Evolutionary conservation across 2,888 invertebrate species (phyloP), one percentile per base, ranked within the genome.

Genomic region (Leuctra nigra): DNA sequence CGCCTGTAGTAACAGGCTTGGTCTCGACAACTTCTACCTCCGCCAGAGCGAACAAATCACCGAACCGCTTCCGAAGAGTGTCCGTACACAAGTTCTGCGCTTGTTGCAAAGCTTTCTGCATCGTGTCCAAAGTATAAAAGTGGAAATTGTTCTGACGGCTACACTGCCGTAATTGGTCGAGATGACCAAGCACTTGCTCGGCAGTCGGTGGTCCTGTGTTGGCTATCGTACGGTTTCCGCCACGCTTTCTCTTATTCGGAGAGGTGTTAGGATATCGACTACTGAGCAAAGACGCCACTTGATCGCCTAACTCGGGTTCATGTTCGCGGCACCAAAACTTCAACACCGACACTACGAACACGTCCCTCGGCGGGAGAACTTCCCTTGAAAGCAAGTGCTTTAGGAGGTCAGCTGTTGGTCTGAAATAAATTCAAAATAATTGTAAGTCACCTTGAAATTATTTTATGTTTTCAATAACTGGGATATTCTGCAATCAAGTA

Each of bases 301-400:
- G 76, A 73, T 91, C 91, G 4, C 84, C 88, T 58, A 91, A 80
- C 71, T 89, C 90, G 66, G 94, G 93, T 67, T 95, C 91, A 68
- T 87, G 86, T 66, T 92, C 90, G 67, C 91, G 87, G 72, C 91
- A 94, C 97, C 94, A 98, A 73, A 89, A 91, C 67, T 93, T 88
- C 63, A 98, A 75, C 36, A 92, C 84, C 2, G 96, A 91, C 44
- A 92, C 88, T 13, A 95, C 89, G 75, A 97, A 94, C 61, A 86
- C 82, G 73, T 96, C 96, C 58, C 86, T 83, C 39, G 78, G 75
- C 52, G 80, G 81, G 67, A 84, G 84, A 7, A 83, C 78, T 65
- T 84, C 80, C 61, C 90, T 80, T 63, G 86, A 84, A 66, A 96
- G 83, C 65, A 96, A 77, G 64, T 90, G 87, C 66, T 90, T 82